phyloP scores from a whole-genome alignment of 2,797 vertebrate species.

The Amblyopsis hoosieri region DNA sequence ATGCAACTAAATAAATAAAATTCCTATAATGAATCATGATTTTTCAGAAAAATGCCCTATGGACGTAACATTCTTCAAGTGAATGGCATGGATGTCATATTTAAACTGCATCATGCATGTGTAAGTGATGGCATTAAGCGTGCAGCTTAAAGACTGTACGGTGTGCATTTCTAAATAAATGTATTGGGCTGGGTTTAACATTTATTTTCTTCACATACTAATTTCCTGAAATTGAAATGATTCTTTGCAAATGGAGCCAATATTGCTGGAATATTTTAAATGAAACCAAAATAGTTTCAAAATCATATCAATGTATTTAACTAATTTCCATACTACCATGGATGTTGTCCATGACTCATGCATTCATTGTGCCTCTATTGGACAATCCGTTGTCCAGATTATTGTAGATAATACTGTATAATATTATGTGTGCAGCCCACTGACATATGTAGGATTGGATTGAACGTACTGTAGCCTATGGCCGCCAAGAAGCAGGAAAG shows the following conservation, averaged over 20 bases:
- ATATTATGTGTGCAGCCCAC: too few relatives aligned
- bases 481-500: too few relatives aligned
- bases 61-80: conserved; percentile 40
- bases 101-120: conserved; percentile 31
- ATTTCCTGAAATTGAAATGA: neutral
- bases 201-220: too few relatives aligned
- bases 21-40: conserved; percentile 39
- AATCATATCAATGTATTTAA: too few relatives aligned
- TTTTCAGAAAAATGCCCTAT: conserved; percentile 26
- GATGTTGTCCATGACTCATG: neutral
- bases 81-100: conserved; percentile 54
- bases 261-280: neutral
- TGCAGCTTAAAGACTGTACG: conserved; percentile 6
- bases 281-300: neutral
- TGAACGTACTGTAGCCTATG: too few relatives aligned
- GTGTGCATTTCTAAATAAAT: conserved; percentile 10
- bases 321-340: neutral
- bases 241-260: neutral
- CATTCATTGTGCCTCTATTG: neutral
- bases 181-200: too few relatives aligned
- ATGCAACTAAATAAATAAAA: conserved; percentile 51
- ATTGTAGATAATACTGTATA: too few relatives aligned
- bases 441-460: too few relatives aligned
- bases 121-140: conserved; percentile 10
- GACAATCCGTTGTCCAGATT: neutral